Evolutionary conservation across 2,797 vertebrate species (phyloP).

Genomic region (Cirrhinus molitorella): DNA sequence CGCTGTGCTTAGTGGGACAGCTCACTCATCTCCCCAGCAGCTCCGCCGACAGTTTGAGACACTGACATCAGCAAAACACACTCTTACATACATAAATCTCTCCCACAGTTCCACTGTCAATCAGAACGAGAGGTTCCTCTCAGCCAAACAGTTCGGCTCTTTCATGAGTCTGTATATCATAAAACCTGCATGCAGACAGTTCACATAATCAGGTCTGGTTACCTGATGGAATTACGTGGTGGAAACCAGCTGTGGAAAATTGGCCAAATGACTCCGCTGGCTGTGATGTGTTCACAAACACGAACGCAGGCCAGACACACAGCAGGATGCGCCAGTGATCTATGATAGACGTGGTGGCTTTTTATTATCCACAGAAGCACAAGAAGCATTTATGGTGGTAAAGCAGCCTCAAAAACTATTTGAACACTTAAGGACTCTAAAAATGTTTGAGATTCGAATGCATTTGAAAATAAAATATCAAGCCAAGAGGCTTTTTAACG

Average conservation of each 20-base stretch:
- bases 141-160: neutral
- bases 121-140: neutral
- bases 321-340: neutral
- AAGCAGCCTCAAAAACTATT: neutral
- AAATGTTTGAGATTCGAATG: neutral
- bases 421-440: no score
- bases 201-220: slow-evolving; percentile 35
- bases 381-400: neutral
- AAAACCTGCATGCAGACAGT: slow-evolving; percentile 46
- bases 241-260: slow-evolving; percentile 52
- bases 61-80: slow-evolving; percentile 51
- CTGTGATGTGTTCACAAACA: slow-evolving; percentile 38
- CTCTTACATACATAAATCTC: slow-evolving; percentile 23
- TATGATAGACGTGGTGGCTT: neutral
- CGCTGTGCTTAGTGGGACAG: slow-evolving; percentile 29
- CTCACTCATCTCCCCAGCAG: slow-evolving; percentile 50
- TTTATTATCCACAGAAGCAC: neutral
- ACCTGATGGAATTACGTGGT: slow-evolving; percentile 55
- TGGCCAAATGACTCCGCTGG: slow-evolving; percentile 29
- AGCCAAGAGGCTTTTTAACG: neutral
- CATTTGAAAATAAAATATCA: neutral
- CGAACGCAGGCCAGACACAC: neutral
- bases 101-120: neutral
- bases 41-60: slow-evolving; percentile 25
- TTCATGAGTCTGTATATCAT: slow-evolving; percentile 26